Percentiles rank a stretch among this genome's conserved stretches.
Evolutionary conservation across 2,888 invertebrate genomes (phyloP).

Genomic region (Gerris lacustris): DNA sequence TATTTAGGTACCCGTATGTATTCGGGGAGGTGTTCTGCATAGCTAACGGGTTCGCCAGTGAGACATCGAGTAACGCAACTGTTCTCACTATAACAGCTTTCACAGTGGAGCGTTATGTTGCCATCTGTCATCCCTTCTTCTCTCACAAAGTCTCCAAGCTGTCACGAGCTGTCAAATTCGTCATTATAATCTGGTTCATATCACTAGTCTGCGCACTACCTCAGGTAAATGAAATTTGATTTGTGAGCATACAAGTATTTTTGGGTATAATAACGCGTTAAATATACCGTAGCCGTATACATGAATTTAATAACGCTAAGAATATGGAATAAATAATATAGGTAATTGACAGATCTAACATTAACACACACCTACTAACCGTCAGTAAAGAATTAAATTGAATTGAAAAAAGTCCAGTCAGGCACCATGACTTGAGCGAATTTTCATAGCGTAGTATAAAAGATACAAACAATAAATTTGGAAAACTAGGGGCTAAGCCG

Average conservation of each 20-base stretch:
- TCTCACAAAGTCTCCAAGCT: conserved; percentile 73
- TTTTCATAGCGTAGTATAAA: too few relatives aligned
- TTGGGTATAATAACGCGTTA: background rate
- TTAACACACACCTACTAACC: too few relatives aligned
- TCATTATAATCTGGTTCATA: conserved; percentile 60
- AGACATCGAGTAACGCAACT: conserved; percentile 72
- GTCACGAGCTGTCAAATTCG: conserved; percentile 63
- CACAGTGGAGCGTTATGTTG: conserved; percentile 49
- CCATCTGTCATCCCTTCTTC: conserved; percentile 56
- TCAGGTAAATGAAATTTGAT: conserved; percentile 43
- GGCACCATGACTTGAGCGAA: too few relatives aligned
- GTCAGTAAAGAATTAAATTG: too few relatives aligned
- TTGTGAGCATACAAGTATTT: conserved; percentile 42
- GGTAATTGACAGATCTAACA: too few relatives aligned
- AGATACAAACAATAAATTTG: too few relatives aligned
- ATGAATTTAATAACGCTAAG: too few relatives aligned
- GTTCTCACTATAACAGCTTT: conserved; percentile 80
- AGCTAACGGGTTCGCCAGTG: conserved; percentile 58
- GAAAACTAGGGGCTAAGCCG: too few relatives aligned
- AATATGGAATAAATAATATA: too few relatives aligned
- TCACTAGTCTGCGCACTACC: conserved; percentile 63
- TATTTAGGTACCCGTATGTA: conserved; percentile 42
- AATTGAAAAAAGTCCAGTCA: too few relatives aligned
- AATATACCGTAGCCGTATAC: too few relatives aligned
- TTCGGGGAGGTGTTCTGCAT: conserved; percentile 69